Base-by-base conservation (phyloP, 2,113 vertebrate genomes). In the Laterallus jamaicensis region DNA sequence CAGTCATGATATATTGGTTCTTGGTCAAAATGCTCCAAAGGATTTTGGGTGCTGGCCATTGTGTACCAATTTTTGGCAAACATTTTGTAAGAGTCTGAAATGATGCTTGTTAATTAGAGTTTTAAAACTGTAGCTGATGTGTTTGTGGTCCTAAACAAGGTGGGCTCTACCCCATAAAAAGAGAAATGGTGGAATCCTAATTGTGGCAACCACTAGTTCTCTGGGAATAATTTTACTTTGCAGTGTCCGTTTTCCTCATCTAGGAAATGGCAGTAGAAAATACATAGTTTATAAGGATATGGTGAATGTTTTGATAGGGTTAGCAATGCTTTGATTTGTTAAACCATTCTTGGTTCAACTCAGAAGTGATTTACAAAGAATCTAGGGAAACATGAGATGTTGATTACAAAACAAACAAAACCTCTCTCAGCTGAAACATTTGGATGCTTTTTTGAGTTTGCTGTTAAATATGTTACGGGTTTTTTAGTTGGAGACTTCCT, bases 341-440 rank as follows among this genome's bases (percentile, higher is more conserved):
- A 25, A 76, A 67, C 55, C 21, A 20, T 24, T 84, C 75, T 22
- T 73, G 49, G 24, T 80, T 88, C 79, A 73, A 24, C 31, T 60
- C 58, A 2, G 24, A 69, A 79, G 62, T 64, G 42, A 80, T 60
- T 90, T 47, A 40, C 37, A 47, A 9, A 88, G 64, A 49, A 16
- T 40, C 50, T 49, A 67, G 69, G 81, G 84, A 93, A 95, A 88
- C 32, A 54, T 6, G 42, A 95, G 70, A 79, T 75, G 32, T 21
- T 50, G 55, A 78, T 70, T 87, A 47, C 12, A 25, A 39, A 15
- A 10, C 63, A 84, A 73, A 16, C 17, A 71, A 49, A 35, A 50
- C 44, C 15, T 74, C 6, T 59, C 50, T 44, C 63, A 67, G 14
- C 6, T 70, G 60, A 64, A 67, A n/a, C 15, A 28, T 56, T 56